These are phyloP conservation scores for Setophaga coronata DNA, from an alignment of 2,113 vertebrate genomes.

Conservation along the genomic window DNA sequence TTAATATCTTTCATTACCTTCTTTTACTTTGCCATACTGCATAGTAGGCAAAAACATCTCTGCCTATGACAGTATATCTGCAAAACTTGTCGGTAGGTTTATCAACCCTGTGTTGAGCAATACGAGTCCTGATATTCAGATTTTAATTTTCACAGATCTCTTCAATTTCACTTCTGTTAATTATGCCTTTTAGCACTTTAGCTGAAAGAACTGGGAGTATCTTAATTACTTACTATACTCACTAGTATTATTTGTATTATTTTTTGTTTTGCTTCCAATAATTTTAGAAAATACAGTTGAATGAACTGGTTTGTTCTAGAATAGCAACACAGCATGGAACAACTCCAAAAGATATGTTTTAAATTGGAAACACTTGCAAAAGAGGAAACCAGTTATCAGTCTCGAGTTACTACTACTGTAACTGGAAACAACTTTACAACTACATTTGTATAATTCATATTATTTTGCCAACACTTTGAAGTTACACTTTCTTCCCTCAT, in stretches of 20 bases:
- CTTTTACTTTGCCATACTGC: neutral
- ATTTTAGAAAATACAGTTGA: neutral
- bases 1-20: slow-evolving; percentile 30
- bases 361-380: slow-evolving; percentile 39
- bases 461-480: slow-evolving; percentile 59
- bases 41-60: neutral
- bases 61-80: neutral
- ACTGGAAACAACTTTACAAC: slow-evolving; percentile 58
- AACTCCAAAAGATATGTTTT: slow-evolving; percentile 44
- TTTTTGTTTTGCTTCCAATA: neutral
- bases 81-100: neutral
- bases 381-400: slow-evolving; percentile 25
- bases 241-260: neutral
- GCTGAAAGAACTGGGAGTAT: neutral
- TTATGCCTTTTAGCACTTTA: neutral
- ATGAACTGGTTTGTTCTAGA: neutral
- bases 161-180: neutral
- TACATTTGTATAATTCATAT: slow-evolving; percentile 36
- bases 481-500: neutral
- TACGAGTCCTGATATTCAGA: neutral
- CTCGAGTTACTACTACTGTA: slow-evolving; percentile 49
- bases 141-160: neutral
- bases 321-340: neutral
- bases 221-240: neutral
- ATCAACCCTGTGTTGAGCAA: neutral